Conservation (phyloP, 2,797 vertebrate genomes). For the Dendrocincla tyrannina region DNA sequence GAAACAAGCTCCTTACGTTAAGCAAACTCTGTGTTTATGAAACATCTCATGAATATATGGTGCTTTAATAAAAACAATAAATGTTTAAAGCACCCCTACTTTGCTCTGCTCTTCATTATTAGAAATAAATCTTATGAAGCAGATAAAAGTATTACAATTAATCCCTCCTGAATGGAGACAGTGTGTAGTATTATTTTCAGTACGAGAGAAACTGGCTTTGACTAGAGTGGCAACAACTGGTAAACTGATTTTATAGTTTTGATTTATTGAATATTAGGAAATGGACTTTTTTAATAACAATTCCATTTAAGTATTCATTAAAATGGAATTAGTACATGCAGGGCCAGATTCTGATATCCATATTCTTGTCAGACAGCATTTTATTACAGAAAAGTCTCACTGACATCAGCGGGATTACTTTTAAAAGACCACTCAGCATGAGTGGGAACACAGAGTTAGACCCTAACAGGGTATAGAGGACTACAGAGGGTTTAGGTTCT, state of each 20-base stretch:
- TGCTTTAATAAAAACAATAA: slow-evolving; percentile 25
- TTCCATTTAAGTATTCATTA: slow-evolving; percentile 67
- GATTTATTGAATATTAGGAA: slow-evolving; percentile 68
- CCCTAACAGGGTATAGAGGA: neutral
- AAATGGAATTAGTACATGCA: slow-evolving; percentile 60
- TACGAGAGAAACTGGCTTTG: slow-evolving; percentile 27
- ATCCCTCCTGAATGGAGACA: slow-evolving; percentile 48
- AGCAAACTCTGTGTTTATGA: neutral
- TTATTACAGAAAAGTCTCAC: slow-evolving; percentile 57
- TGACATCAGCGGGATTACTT: slow-evolving; percentile 62
- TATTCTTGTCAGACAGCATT: slow-evolving; percentile 60
- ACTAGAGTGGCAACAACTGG: slow-evolving; percentile 50
- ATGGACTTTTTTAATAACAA: slow-evolving; percentile 65
- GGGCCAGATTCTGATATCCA: slow-evolving; percentile 60
- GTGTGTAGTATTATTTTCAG: slow-evolving; percentile 10
- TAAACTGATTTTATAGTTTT: slow-evolving; percentile 57
- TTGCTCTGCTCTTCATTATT: slow-evolving; percentile 37
- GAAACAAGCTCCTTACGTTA: neutral
- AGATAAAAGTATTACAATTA: slow-evolving; percentile 50
- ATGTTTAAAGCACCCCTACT: slow-evolving; percentile 21
- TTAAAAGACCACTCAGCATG: neutral
- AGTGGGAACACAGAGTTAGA: neutral
- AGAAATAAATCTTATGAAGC: slow-evolving; percentile 53
- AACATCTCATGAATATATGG: slow-evolving; percentile 1
- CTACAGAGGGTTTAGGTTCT: neutral